Evolutionary conservation across 2,113 vertebrate genomes (phyloP).

Genomic region (Dasyprocta punctata): DNA sequence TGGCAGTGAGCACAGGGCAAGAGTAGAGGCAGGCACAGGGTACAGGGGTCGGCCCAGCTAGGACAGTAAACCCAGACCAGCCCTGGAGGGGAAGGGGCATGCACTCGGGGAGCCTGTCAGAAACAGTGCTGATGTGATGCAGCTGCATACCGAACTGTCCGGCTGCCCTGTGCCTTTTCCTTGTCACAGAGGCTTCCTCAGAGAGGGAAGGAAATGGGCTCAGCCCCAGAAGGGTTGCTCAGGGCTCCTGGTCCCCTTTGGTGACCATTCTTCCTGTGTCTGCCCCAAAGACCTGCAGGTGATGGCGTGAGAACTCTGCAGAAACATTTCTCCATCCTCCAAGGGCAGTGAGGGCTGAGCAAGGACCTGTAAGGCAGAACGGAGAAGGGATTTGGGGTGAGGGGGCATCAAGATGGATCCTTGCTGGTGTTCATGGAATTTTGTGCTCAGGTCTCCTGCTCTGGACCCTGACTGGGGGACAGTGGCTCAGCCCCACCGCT

Average conservation of each 20-base stretch:
- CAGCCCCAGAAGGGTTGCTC: too few relatives aligned
- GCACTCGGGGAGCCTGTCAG: not conserved
- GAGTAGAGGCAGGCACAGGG: not conserved
- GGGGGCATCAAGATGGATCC: accelerated
- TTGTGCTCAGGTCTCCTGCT: too few relatives aligned
- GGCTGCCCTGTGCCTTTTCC: too few relatives aligned
- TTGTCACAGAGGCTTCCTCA: too few relatives aligned
- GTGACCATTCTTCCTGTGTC: not conserved
- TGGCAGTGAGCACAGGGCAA: not conserved
- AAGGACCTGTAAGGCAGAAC: not conserved
- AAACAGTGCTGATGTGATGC: not conserved
- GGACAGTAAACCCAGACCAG: not conserved
- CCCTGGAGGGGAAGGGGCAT: too few relatives aligned
- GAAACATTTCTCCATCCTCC: not conserved
- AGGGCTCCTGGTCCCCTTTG: not conserved
- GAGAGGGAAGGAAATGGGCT: not conserved
- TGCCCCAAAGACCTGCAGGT: not conserved
- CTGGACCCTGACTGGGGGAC: too few relatives aligned
- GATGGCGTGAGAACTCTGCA: accelerated
- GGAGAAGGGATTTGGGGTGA: not conserved
- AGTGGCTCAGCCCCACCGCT: not conserved
- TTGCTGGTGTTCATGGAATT: not conserved
- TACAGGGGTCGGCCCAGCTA: not conserved
- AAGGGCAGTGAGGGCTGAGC: not conserved
- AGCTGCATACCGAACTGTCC: too few relatives aligned